phyloP scores from a whole-genome alignment of 1,140 invertebrate genomes.

The Trachymyrmex septentrionalis region DNA sequence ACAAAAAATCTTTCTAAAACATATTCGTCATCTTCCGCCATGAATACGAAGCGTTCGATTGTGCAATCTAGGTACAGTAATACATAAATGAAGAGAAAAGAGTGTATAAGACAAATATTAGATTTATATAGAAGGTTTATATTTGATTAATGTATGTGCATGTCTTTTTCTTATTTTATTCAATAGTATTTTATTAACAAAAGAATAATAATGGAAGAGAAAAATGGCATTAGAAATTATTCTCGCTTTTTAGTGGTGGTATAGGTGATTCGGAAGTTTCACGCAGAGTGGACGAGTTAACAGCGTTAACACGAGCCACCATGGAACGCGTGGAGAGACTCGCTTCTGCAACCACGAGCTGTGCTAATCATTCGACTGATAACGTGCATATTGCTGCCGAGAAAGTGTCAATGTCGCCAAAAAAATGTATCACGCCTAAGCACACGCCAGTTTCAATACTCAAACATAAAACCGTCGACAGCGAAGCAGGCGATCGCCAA shows the following conservation, averaged over 20 bases:
- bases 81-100: background rate
- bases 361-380: constrained; percentile 53
- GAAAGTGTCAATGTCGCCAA: constrained; percentile 72
- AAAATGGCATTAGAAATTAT: constrained; percentile 35
- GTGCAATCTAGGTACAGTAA: constrained; percentile 60
- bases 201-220: constrained; percentile 3
- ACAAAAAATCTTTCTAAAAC: constrained; percentile 64
- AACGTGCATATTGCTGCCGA: constrained; percentile 62
- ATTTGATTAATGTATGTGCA: background rate
- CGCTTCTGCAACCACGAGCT: constrained; percentile 80
- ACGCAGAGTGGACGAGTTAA: constrained; percentile 89
- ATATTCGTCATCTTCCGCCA: constrained; percentile 50
- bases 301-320: constrained; percentile 89
- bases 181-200: background rate
- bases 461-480: constrained; percentile 91
- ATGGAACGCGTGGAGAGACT: constrained; percentile 90
- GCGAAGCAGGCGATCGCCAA: constrained; percentile 85
- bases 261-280: constrained; percentile 85
- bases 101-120: background rate
- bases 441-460: constrained; percentile 90
- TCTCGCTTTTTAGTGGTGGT: constrained; percentile 54
- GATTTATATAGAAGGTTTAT: background rate
- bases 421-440: constrained; percentile 79
- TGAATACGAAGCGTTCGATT: constrained; percentile 57
- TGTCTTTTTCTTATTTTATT: background rate